Conservation (phyloP, 1,140 invertebrate genomes). For the Melipona quadrifasciata region DNA sequence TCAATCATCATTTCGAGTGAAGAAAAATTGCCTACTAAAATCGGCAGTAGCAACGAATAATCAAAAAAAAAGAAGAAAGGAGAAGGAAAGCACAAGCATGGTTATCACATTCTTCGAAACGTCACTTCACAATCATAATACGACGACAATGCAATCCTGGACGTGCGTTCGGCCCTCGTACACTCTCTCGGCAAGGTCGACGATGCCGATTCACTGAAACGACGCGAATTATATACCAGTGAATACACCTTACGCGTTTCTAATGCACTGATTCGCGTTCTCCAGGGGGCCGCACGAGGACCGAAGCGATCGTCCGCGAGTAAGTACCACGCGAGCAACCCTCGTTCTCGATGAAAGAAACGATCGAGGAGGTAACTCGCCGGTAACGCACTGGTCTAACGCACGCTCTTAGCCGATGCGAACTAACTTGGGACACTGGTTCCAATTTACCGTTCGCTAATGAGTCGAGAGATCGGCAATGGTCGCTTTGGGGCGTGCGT, state of each 20-base stretch:
- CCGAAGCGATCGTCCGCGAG: not conserved
- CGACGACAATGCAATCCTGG: not conserved
- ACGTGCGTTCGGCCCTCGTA: slow-evolving; percentile 19
- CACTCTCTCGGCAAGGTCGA: not conserved
- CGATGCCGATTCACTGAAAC: slow-evolving; percentile 1
- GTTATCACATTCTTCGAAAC: slow-evolving; percentile 1
- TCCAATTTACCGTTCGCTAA: slow-evolving; percentile 60
- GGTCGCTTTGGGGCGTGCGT: slow-evolving; percentile 69
- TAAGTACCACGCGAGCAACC: not conserved
- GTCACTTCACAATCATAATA: slow-evolving; percentile 31
- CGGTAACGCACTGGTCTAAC: not conserved
- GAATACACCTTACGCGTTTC: not conserved
- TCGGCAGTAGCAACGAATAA: not conserved
- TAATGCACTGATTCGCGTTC: not conserved
- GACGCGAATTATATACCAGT: not conserved
- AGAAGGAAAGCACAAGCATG: slow-evolving; percentile 1
- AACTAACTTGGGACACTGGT: not conserved
- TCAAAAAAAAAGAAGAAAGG: too few species aligned
- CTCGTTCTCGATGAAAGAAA: not conserved
- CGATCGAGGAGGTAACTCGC: slow-evolving; percentile 10
- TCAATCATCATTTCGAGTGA: too few species aligned
- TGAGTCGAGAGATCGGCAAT: slow-evolving; percentile 65
- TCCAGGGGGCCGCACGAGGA: not conserved
- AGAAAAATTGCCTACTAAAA: not conserved
- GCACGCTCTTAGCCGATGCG: not conserved